Conservation (phyloP, 2,888 invertebrate species). For the Drosophila melanocephala region DNA sequence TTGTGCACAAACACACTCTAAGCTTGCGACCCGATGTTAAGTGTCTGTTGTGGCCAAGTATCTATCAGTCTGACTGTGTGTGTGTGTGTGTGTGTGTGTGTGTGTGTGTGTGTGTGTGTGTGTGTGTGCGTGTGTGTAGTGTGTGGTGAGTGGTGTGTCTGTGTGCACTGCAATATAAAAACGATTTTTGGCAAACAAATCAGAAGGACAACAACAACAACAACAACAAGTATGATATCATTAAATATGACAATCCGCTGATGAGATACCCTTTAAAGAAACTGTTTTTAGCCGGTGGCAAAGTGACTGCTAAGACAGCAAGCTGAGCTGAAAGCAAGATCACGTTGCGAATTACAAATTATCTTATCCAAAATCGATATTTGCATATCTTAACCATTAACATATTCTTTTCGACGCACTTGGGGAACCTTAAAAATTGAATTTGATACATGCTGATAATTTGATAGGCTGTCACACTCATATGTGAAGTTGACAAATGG, state of each 20-base stretch:
- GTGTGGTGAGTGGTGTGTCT: constrained; percentile 1
- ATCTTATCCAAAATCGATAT: background rate
- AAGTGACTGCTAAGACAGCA: background rate
- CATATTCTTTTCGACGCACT: background rate
- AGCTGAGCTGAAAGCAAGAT: background rate
- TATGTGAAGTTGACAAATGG: background rate
- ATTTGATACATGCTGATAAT: background rate
- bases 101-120: constrained; percentile 5
- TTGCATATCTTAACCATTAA: background rate
- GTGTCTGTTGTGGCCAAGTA: constrained; percentile 54
- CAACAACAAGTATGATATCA: constrained; percentile 20
- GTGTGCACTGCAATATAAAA: constrained; percentile 69
- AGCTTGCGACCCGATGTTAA: constrained; percentile 68
- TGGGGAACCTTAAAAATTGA: background rate
- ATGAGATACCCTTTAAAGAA: constrained; percentile 53
- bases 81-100: constrained; percentile 1
- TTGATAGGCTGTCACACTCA: background rate
- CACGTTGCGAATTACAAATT: constrained; percentile 10
- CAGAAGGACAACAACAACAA: constrained; percentile 55
- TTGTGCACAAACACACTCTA: constrained; percentile 52
- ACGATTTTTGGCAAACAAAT: constrained; percentile 77
- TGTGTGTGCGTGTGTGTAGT: constrained; percentile 18
- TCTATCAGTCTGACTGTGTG: constrained; percentile 14
- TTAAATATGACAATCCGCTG: constrained; percentile 19
- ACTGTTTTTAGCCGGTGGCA: background rate